Base-by-base conservation (phyloP, 2,888 invertebrate species). In the Syritta pipiens region DNA sequence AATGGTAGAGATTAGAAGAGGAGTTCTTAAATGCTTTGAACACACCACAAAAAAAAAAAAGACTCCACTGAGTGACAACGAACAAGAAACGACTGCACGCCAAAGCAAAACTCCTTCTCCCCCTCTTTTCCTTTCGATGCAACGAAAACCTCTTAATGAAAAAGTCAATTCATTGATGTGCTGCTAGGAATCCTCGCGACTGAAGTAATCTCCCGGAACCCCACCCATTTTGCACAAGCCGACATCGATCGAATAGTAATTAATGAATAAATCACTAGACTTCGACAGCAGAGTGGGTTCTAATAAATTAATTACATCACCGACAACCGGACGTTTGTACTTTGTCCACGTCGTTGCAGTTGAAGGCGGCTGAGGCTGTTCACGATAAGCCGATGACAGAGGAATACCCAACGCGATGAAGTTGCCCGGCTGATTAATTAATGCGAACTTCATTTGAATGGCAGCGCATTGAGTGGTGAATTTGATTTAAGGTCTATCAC, bases 221-320 rank as follows among this genome's bases (percentile, higher is more conserved):
- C 40, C 32, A 37, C 42, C 42, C 22, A 51, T 40, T 44, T 40
- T 10, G 3, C 19, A 24, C n/a, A n/a, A n/a, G n/a, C 10, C 37
- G 49, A 60, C 60, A 48, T 60, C 63, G 40, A 32, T 24, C 37
- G 65, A 46, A 77, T 71, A 49, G 60, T 60, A 72, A 77, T 59
- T 60, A 60, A 77, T 77, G 59, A 65, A 55, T 60, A 49, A 49
- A 35, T 65, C 53, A 12, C 17, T 67, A 22, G 60, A 72, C 71
- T 48, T 48, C 67, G 65, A 55, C 77, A 49, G 28, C 22, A 1
- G 28, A 22, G 53, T 30, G 48, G n/a, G n/a, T 55, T 60, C 53
- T 55, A 48, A 77, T 67, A 77, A 67, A 72, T 72, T 77, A 77
- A 72, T 77, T 77, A 72, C 72, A 53, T 55, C 46, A 71, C 12